Percentiles rank a stretch among this genome's conserved stretches.
phyloP scores from a whole-genome alignment of 2,113 vertebrate species.

The Corydoras maculifer region DNA sequence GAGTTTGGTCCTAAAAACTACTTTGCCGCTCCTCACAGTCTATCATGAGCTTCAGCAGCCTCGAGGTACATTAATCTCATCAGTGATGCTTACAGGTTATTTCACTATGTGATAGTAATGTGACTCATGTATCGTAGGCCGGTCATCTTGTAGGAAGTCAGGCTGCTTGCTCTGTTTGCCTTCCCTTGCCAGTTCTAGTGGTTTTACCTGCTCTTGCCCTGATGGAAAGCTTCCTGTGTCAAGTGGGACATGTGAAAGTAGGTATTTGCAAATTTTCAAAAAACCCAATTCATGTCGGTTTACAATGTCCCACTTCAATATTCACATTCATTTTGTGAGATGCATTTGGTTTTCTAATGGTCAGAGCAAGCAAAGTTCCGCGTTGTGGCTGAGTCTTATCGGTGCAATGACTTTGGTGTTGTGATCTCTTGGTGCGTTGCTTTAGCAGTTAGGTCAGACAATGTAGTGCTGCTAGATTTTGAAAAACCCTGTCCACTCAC shows the following conservation, averaged over 20 bases:
- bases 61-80: constrained; percentile 54
- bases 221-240: constrained; percentile 65
- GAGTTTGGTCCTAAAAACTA: constrained; percentile 53
- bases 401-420: no score
- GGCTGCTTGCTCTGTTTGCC: constrained; percentile 75
- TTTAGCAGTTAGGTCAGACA: no score
- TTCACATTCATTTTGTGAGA: not conserved
- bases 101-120: not conserved
- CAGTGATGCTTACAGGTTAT: not conserved
- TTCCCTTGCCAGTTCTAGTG: constrained; percentile 63
- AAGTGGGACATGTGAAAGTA: constrained; percentile 74
- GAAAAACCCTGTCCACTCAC: no score
- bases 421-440: no score
- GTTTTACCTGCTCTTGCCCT: constrained; percentile 78
- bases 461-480: no score
- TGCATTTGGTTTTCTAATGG: not conserved
- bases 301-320: not conserved
- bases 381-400: no score
- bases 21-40: constrained; percentile 57
- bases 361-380: no score
- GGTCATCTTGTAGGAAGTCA: constrained; percentile 60
- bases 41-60: constrained; percentile 72
- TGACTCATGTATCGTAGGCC: constrained; percentile 36
- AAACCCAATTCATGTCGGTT: not conserved
- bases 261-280: constrained; percentile 33